Conservation (phyloP, 30 jellyfish, hydroid and myxozoan species). For the Hydra vulgaris region DNA sequence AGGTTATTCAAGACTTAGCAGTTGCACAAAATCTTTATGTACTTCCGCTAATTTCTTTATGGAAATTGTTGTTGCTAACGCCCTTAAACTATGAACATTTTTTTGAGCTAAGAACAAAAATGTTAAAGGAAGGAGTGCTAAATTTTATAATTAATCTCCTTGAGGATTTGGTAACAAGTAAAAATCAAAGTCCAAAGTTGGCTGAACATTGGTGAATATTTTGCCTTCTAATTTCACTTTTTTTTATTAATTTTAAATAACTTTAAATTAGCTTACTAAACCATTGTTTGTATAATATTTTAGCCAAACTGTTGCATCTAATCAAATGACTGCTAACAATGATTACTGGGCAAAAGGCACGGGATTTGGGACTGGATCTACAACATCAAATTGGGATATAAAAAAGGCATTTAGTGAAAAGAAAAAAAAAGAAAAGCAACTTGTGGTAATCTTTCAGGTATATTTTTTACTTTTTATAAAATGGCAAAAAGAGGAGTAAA, state of each 20-base stretch:
- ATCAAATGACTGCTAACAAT: neutral
- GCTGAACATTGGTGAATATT: neutral
- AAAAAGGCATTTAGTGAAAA: constrained; percentile 75
- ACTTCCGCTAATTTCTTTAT: constrained; percentile 53
- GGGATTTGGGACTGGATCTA: constrained; percentile 97
- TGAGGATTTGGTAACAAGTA: constrained; percentile 30
- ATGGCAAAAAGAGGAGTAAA: no score
- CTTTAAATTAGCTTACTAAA: no score
- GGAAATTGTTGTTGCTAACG: constrained; percentile 35
- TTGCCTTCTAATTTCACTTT: neutral
- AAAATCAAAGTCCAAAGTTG: constrained; percentile 35
- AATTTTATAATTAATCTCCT: constrained; percentile 39
- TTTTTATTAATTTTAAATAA: neutral
- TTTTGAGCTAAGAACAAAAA: constrained; percentile 42
- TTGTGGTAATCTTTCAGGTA: constrained; percentile 62
- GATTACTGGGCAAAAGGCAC: constrained; percentile 96
- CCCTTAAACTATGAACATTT: constrained; percentile 31
- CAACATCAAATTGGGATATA: constrained; percentile 84
- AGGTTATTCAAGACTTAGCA: constrained; percentile 30
- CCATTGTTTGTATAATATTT: neutral
- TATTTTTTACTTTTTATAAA: neutral
- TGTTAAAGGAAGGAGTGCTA: constrained; percentile 51
- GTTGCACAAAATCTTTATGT: constrained; percentile 53
- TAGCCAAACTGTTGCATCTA: neutral
- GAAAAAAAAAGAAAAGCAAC: constrained; percentile 77